Evolutionary conservation across 2,113 vertebrate genomes (phyloP).

Genomic region (Pluvialis apricaria): DNA sequence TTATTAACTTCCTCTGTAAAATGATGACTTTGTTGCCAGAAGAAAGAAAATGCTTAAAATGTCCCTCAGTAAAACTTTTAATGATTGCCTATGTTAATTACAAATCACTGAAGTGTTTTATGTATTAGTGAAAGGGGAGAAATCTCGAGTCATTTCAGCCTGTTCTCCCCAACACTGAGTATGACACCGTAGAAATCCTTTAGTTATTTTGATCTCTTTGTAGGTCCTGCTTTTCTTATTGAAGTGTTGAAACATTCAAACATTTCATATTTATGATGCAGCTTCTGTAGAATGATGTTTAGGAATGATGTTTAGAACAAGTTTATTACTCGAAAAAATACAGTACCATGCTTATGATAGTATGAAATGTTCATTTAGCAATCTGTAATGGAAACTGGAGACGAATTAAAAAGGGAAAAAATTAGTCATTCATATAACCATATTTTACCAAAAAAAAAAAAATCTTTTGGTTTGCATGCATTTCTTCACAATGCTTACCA

Average conservation of each 20-base stretch:
- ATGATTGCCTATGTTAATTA: not conserved
- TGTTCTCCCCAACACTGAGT: not conserved
- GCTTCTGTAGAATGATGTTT: not conserved
- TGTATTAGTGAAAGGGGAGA: not conserved
- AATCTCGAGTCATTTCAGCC: not conserved
- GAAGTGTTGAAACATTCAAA: not conserved
- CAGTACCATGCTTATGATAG: accelerated
- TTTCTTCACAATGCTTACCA: not conserved
- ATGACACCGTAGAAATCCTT: not conserved
- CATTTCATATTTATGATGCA: not conserved
- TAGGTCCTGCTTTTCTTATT: not conserved
- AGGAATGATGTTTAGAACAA: not conserved
- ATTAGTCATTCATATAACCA: not conserved
- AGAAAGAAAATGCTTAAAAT: not conserved
- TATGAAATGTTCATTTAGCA: not conserved
- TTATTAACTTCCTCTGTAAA: not conserved
- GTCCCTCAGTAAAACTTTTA: not conserved
- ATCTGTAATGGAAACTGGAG: not conserved
- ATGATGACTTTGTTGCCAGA: not conserved
- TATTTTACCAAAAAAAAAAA: not conserved
- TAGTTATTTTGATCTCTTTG: not conserved
- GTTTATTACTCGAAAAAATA: not conserved
- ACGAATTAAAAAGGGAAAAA: not conserved
- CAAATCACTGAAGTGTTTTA: not conserved
- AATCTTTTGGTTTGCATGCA: not conserved